Percentiles rank a stretch among this genome's conserved stretches.
These are phyloP conservation scores for Loris lydekkerianus DNA, from an alignment of 2,797 vertebrate genomes.

Conservation along the genomic window DNA sequence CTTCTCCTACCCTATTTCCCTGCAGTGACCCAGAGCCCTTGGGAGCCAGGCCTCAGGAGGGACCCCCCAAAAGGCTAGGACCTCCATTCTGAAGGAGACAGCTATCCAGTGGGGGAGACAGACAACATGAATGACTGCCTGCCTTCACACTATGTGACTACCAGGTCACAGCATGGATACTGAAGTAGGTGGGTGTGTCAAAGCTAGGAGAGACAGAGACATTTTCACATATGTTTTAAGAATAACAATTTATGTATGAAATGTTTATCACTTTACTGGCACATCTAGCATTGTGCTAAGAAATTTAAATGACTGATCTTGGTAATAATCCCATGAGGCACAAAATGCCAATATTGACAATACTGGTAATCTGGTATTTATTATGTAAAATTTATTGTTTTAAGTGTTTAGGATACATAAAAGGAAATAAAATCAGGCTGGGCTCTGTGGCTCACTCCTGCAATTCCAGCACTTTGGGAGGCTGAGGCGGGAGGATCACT, in stretches of 20 bases:
- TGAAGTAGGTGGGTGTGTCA: no score
- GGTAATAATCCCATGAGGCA: neutral
- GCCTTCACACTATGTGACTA: neutral
- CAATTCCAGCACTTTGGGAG: neutral
- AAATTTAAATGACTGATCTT: neutral
- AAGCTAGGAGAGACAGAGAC: neutral
- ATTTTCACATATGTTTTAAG: neutral
- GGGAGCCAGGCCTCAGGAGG: neutral
- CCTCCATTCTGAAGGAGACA: neutral
- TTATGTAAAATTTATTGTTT: neutral
- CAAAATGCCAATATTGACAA: neutral
- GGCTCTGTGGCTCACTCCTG: neutral
- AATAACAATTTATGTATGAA: neutral
- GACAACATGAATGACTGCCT: neutral
- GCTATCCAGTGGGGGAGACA: neutral
- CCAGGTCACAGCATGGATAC: neutral
- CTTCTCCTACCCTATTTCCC: neutral
- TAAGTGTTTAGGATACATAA: neutral
- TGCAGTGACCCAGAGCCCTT: neutral
- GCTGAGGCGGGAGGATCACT: neutral
- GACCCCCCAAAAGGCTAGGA: neutral
- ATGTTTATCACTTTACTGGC: neutral
- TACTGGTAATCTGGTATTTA: neutral
- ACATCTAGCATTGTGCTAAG: neutral
- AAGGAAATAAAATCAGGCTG: neutral